Conservation (phyloP, 2,888 invertebrate species). For the Cryptus armator region DNA sequence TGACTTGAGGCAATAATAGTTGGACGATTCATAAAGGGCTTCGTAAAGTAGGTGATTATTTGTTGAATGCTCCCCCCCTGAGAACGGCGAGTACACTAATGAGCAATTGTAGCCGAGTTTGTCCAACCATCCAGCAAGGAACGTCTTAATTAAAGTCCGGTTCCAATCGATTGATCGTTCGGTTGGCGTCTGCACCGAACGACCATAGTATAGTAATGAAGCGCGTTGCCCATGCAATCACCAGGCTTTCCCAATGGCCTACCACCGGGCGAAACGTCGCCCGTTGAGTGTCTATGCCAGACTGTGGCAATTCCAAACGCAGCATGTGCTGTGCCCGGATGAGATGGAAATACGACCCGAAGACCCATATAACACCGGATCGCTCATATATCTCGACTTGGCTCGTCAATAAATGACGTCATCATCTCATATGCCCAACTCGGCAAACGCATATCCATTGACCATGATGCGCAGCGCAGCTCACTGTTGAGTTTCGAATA, state of each 20-base stretch:
- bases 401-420: conserved; percentile 47
- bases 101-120: conserved; percentile 7
- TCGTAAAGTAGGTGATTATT: background rate
- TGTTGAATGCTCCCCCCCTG: background rate
- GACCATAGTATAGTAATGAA: conserved; percentile 72
- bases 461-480: background rate
- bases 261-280: conserved; percentile 73
- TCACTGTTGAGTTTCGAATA: background rate
- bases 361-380: conserved; percentile 38
- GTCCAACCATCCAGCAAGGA: background rate
- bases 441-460: conserved; percentile 1
- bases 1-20: too few relatives aligned
- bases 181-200: conserved; percentile 63
- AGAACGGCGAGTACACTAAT: background rate
- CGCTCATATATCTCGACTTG: conserved; percentile 36
- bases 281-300: conserved; percentile 47
- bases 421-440: conserved; percentile 8
- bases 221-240: conserved; percentile 74
- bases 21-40: background rate
- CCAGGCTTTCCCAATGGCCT: conserved; percentile 35
- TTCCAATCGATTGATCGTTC: conserved; percentile 38
- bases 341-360: conserved; percentile 37
- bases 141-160: conserved; percentile 31
- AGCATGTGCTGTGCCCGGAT: conserved; percentile 4
- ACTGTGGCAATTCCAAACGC: conserved; percentile 19